phyloP scores from a whole-genome alignment of 2,797 vertebrate genomes.

The Carapus acus region DNA sequence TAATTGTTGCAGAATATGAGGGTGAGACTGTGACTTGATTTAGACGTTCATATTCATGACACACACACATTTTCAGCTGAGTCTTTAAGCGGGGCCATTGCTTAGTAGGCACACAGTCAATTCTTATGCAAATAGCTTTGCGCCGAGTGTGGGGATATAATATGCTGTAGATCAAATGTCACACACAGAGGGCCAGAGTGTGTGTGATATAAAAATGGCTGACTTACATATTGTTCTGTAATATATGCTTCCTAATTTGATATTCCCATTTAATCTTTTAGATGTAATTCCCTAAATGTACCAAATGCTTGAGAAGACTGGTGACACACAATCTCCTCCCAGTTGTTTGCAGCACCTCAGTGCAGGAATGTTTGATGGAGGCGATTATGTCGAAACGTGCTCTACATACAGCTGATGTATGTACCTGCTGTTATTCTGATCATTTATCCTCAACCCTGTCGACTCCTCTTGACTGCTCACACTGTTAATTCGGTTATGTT shows the following conservation, averaged over 20 bases:
- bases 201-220: constrained; percentile 72
- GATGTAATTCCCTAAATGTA: constrained; percentile 58
- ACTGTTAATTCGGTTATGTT: neutral
- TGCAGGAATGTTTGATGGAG: constrained; percentile 29
- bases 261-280: constrained; percentile 65
- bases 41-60: constrained; percentile 68
- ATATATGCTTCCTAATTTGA: constrained; percentile 69
- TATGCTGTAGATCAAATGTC: constrained; percentile 77
- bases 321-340: constrained; percentile 31
- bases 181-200: constrained; percentile 70
- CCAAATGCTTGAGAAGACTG: constrained; percentile 27
- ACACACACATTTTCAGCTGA: constrained; percentile 65
- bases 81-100: constrained; percentile 69
- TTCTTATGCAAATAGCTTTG: constrained; percentile 74
- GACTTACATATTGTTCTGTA: constrained; percentile 73
- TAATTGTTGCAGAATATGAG: constrained; percentile 80
- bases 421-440: constrained; percentile 23
- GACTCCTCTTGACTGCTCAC: constrained; percentile 17
- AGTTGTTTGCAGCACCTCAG: constrained; percentile 43
- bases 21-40: constrained; percentile 68
- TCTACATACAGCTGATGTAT: constrained; percentile 14
- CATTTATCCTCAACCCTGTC: neutral
- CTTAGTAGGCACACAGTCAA: constrained; percentile 72
- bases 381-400: constrained; percentile 28
- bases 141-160: constrained; percentile 66